A percentile compares a stretch with the other conserved stretches of the same genome.
phyloP scores from a whole-genome alignment of 2,888 invertebrate species.

The Yponomeuta evonymella region DNA sequence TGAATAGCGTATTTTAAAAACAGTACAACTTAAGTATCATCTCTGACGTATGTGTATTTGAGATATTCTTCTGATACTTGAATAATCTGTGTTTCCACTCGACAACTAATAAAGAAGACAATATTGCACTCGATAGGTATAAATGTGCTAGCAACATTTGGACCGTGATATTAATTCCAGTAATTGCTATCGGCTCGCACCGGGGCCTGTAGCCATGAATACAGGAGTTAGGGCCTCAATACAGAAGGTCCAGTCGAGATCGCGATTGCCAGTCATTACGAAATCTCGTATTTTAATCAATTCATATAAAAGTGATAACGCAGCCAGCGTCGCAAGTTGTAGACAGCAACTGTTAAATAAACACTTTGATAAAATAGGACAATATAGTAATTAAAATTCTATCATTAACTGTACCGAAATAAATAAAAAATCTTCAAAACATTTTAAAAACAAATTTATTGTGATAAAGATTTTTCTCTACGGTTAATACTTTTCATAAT shows the following conservation, averaged over 20 bases:
- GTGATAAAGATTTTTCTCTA: too few relatives aligned
- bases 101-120: constrained; percentile 75
- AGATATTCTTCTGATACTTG: neutral
- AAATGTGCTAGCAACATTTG: constrained; percentile 74
- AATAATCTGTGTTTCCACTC: constrained; percentile 23
- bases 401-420: too few relatives aligned
- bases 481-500: too few relatives aligned
- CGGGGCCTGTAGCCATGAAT: constrained; percentile 73
- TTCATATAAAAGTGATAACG: too few relatives aligned
- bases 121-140: constrained; percentile 76
- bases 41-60: neutral
- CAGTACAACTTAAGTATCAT: neutral
- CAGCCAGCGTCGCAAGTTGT: too few relatives aligned
- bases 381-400: too few relatives aligned
- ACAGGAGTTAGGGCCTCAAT: constrained; percentile 46
- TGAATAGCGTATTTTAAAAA: too few relatives aligned
- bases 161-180: constrained; percentile 75
- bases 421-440: too few relatives aligned
- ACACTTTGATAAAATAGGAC: too few relatives aligned
- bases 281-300: too few relatives aligned
- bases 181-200: constrained; percentile 74
- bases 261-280: neutral
- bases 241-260: neutral
- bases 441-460: too few relatives aligned
- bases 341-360: too few relatives aligned